phyloP scores from a whole-genome alignment of 2,888 invertebrate genomes.

The Pasiphila rectangulata region DNA sequence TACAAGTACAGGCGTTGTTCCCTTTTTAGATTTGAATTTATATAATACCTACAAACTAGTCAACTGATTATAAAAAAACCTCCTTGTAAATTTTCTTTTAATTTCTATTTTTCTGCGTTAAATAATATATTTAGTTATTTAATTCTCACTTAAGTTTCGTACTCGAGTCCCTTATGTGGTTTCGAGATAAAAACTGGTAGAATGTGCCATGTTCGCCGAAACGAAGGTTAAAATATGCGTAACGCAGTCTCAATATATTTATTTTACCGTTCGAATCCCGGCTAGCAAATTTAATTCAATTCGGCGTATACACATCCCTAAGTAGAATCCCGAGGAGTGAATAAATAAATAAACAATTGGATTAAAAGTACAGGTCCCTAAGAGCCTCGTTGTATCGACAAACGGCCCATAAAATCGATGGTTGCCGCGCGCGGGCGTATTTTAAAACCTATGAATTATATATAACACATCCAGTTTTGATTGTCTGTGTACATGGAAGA shows the following conservation, averaged over 20 bases:
- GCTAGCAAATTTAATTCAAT: background rate
- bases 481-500: conserved; percentile 20
- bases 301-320: background rate
- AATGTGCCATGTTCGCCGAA: too few relatives aligned
- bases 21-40: too few relatives aligned
- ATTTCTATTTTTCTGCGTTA: too few relatives aligned
- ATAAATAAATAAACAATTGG: conserved; percentile 46
- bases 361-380: conserved; percentile 36
- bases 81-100: too few relatives aligned
- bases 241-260: background rate
- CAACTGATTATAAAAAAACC: too few relatives aligned
- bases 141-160: too few relatives aligned
- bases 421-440: conserved; percentile 29
- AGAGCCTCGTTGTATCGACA: conserved; percentile 36
- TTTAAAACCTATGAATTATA: conserved; percentile 44
- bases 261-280: background rate
- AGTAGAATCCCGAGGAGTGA: conserved; percentile 18
- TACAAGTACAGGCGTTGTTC: too few relatives aligned
- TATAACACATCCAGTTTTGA: conserved; percentile 31
- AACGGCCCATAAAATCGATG: conserved; percentile 41
- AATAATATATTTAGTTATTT: too few relatives aligned
- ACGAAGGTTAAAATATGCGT: too few relatives aligned
- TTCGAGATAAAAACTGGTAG: too few relatives aligned
- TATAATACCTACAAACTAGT: too few relatives aligned
- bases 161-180: too few relatives aligned